Base-by-base conservation (phyloP, 2,113 vertebrate genomes). In the Junco hyemalis region DNA sequence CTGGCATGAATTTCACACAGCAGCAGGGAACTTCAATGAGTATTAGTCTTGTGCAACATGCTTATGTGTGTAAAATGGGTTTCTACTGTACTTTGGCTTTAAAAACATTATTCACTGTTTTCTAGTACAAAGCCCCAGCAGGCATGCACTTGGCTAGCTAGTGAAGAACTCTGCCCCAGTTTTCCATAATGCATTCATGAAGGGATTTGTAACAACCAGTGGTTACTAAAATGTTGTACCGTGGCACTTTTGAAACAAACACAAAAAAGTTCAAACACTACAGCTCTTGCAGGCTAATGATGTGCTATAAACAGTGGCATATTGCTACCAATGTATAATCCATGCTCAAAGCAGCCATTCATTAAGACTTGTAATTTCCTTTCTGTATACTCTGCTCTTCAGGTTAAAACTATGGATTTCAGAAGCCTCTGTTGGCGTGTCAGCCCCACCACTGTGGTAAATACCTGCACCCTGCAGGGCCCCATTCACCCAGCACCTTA, bases 141-240 rank as follows among this genome's bases (percentile, higher is more conserved):
- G 97, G 97, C 84, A 88, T 91, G 84, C 93, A 86, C 93, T 97
- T 98, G 97, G 95, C 96, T 98, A 96, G 96, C 96, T 95, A 92
- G 88, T 45, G 85, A 85, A 88, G 97, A 98, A 96, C 90, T 97
- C 91, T 97, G 96, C 92, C 95, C 96, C 94, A 96, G 94, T 98
- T 98, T 97, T 98, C 96, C 96, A 95, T 98, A 97, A 97, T 95
- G 81, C 91, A 97, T 97, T 98, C 97, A 96, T 84, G 95, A 97
- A 97, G 96, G 86, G 97, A 97, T 98, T 96, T 98, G 92, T 97
- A 98, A 97, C 90, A 97, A 96, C 95, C 87, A 95, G 94, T 92
- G 92, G 89, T 97, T 93, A 96, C 78, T 92, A 81, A 93, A 97
- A 94, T 70, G 92, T 92, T 95, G 57, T 92, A 87, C 82, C 50